A percentile compares a stretch with the other conserved stretches of the same genome.
phyloP scores from a whole-genome alignment of 2,888 invertebrate species.

The Petrophora chlorosata region DNA sequence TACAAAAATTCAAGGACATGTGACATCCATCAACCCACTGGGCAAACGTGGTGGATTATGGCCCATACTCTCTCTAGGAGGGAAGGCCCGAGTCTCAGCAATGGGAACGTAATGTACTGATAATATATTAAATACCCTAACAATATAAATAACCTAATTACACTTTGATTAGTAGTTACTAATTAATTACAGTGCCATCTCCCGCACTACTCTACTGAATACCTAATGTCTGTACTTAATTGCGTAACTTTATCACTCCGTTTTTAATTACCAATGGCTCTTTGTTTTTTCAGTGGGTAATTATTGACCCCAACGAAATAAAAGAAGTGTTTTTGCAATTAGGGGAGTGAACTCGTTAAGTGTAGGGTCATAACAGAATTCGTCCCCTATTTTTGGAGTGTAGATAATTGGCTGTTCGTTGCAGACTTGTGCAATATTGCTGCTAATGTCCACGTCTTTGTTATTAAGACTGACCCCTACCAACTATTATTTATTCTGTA shows the following conservation, averaged over 20 bases:
- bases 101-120: too few species aligned
- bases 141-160: too few species aligned
- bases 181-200: neutral
- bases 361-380: constrained; percentile 33
- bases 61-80: too few species aligned
- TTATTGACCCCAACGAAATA: constrained; percentile 56
- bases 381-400: constrained; percentile 30
- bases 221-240: constrained; percentile 13
- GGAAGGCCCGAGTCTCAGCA: too few species aligned
- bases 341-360: constrained; percentile 29
- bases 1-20: too few species aligned
- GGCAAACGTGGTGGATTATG: too few species aligned
- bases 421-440: constrained; percentile 30
- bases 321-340: constrained; percentile 33
- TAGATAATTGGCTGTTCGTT: constrained; percentile 32
- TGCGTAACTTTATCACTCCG: constrained; percentile 4
- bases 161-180: too few species aligned
- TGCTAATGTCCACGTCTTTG: constrained; percentile 28
- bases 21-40: too few species aligned
- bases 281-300: constrained; percentile 54
- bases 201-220: neutral
- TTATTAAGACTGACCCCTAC: constrained; percentile 6
- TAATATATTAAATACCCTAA: too few species aligned
- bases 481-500: neutral
- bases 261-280: constrained; percentile 14